These are phyloP conservation scores for Hymenopus coronatus DNA, from an alignment of 2,888 invertebrate genomes.

Conservation along the genomic window DNA sequence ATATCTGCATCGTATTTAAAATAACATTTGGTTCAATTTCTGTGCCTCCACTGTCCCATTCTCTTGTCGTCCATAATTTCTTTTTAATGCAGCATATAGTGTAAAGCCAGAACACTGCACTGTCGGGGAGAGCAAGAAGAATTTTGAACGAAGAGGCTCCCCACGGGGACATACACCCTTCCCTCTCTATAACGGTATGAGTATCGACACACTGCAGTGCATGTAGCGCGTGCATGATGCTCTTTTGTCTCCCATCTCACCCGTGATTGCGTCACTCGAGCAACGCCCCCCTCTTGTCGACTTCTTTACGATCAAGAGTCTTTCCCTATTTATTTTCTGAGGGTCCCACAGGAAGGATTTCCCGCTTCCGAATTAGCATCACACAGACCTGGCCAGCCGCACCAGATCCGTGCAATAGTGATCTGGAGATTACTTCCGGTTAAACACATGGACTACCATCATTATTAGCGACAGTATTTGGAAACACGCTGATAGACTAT, in stretches of 20 bases:
- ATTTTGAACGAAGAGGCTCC: too few relatives aligned
- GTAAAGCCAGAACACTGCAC: too few relatives aligned
- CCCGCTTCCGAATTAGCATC: conserved; percentile 18
- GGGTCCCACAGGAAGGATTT: conserved; percentile 21
- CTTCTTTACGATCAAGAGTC: conserved; percentile 9
- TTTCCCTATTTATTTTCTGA: conserved; percentile 12
- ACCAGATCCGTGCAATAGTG: background rate
- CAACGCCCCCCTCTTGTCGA: conserved; percentile 16
- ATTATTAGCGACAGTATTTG: background rate
- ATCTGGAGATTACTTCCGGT: background rate
- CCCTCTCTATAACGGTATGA: background rate
- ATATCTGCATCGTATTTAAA: too few relatives aligned
- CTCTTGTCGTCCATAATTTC: too few relatives aligned
- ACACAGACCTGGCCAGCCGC: conserved; percentile 12
- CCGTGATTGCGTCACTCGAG: conserved; percentile 19
- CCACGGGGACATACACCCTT: background rate
- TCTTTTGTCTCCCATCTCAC: conserved; percentile 11
- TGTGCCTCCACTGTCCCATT: too few relatives aligned
- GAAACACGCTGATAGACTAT: too few relatives aligned
- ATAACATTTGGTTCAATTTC: too few relatives aligned
- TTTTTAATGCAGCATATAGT: too few relatives aligned
- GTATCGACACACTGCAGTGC: background rate
- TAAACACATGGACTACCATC: background rate
- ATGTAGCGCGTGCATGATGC: conserved; percentile 1
- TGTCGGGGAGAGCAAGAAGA: too few relatives aligned